Evolutionary conservation across 2,888 invertebrate species (phyloP), one percentile per base, ranked within the genome.

Genomic region (Fissipunctia ypsillon): DNA sequence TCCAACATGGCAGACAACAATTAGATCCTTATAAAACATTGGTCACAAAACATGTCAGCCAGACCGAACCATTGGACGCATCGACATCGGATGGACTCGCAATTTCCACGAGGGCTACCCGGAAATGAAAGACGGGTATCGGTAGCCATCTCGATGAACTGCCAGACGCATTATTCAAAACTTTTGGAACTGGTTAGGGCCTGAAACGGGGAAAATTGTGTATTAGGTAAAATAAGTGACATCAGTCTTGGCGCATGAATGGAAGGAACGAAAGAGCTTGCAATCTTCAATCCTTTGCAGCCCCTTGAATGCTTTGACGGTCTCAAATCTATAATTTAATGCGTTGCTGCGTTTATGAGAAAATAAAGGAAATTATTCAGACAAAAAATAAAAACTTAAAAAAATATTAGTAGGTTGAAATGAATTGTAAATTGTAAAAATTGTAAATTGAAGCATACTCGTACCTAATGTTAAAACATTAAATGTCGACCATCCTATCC

Each of bases 91-190:
- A 89, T 88, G 88, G 87, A 88, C 85, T 90, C 85, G 92, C 93
- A 94, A 95, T 95, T 95, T 95, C 95, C 95, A 94, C 83, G 87
- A 92, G 94, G 90, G 92, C 88, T 82, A 70, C 78, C 83, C 93
- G 95, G 95, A 95, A 95, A 95, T 95, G 91, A 92, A 93, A 90
- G 88, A 86, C 88, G 84, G 85, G 89, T 89, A 87, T 90, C 88
- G 90, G 91, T 91, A 89, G 85, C 88, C 84, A 91, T 89, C 88
- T 86, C 76, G 86, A 87, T 87, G 85, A 87, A 83, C 74, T 77
- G 76, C 78, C 83, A 65, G 79, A 77, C 73, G 81, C 85, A 87
- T 88, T 88, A 84, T 83, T 81, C 71, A 64, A 57, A 67, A 68
- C 45, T 80, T 84, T 84, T 80, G 64, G 41, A n/a, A 50, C 41